Conservation (phyloP, 2,888 invertebrate genomes). For the Phaonia tiefii region DNA sequence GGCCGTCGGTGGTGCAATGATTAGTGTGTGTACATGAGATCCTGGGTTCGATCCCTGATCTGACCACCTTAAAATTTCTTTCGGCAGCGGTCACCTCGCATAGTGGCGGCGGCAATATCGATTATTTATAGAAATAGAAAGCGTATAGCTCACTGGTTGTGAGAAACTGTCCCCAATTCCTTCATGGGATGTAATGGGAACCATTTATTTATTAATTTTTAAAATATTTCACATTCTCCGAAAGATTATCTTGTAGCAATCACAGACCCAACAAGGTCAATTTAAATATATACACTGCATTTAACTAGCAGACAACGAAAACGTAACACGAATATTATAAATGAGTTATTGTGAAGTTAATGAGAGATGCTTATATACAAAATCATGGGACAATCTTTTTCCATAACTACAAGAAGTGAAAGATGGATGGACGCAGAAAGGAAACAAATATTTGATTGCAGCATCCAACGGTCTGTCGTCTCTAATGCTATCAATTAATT, state of each 20-base stretch:
- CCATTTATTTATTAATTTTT: too few species aligned
- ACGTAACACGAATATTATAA: background rate
- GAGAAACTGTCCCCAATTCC: too few species aligned
- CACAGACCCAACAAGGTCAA: background rate
- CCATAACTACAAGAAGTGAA: background rate
- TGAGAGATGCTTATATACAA: background rate
- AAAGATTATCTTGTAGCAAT: background rate
- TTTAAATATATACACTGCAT: slow-evolving; percentile 15
- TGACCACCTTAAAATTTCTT: too few species aligned
- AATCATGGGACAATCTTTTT: background rate
- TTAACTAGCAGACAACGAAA: background rate
- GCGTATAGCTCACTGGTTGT: too few species aligned
- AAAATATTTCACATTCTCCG: too few species aligned
- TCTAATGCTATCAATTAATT: slow-evolving; percentile 26
- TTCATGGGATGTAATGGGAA: too few species aligned
- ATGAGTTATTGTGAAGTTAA: background rate
- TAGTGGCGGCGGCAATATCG: too few species aligned
- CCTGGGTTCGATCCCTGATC: too few species aligned
- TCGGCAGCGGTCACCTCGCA: too few species aligned
- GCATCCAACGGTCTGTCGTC: background rate
- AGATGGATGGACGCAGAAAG: background rate
- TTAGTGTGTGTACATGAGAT: too few species aligned
- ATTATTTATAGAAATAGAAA: too few species aligned
- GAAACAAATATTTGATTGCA: background rate
- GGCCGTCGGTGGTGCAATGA: too few species aligned